Base-by-base conservation (phyloP, 2,888 invertebrate genomes). In the Stramonita haemastoma region DNA sequence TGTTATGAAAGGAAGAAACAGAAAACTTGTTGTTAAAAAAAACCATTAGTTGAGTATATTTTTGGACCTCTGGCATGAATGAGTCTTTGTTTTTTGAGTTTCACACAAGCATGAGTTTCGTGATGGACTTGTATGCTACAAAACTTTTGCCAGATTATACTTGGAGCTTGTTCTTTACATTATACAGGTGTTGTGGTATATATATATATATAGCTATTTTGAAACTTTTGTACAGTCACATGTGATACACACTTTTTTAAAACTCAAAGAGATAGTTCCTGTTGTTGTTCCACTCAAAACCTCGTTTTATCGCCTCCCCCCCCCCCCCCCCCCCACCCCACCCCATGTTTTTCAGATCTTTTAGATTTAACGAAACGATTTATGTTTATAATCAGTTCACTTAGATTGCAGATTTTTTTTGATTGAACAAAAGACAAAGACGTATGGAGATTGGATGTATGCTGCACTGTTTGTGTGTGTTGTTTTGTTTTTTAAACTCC, bases 211-310 rank as follows among this genome's bases (percentile, higher is more conserved):
- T 66, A 66, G 66, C 66, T 26, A 26, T 83, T 83, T 83, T n/a
- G 26, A 83, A 83, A 83, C 26, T 83, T 83, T 83, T 83, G 81
- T 83, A 83, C 81, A 46, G 81, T 83, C 81, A 46, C 46, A 83
- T 83, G 81, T 83, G 81, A 83, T 83, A 83, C 22, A 46, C 81
- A 83, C 46, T 83, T 83, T 83, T 83, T 83, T 83, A 26, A 83
- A 83, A 36, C 13, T 17, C 1, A 79, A 6, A 83, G 46, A 36
- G 36, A 83, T 36, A 46, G 36, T 83, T 36, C 36, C 36, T 83
- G 81, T 36, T 83, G 81, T 83, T 83, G 46, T 46, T 83, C 81
- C 81, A 83, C 81, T 46, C 81, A 83, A 26, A n/a, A 19, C 26
- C 36, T 46, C 46, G 29, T 83, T 46, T 46, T 46, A 46, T 46